Evolutionary conservation across 1,140 invertebrate genomes (phyloP).

Genomic region (Acromyrmex heyeri): DNA sequence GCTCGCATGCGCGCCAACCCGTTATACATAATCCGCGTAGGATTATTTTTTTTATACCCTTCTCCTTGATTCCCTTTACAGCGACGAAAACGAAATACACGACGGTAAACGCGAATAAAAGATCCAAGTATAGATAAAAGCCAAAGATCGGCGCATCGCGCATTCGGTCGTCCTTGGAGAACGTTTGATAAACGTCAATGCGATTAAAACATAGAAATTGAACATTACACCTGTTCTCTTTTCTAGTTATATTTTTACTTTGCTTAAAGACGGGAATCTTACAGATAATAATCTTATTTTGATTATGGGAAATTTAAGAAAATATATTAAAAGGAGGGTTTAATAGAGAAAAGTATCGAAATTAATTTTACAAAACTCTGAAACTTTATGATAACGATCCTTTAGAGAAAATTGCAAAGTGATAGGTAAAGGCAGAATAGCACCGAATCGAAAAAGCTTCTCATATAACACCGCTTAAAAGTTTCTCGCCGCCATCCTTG

Average conservation of each 20-base stretch:
- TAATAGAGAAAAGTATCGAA: not conserved
- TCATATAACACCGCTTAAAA: not conserved
- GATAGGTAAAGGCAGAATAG: not conserved
- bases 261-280: not conserved
- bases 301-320: not conserved
- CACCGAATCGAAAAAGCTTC: not conserved
- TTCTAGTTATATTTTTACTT: not conserved
- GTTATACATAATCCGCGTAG: conserved; percentile 58
- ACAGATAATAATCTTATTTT: not conserved
- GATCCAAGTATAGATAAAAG: not conserved
- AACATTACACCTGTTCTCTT: not conserved
- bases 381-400: not conserved
- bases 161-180: no score
- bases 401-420: not conserved
- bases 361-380: conserved; percentile 1
- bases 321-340: not conserved
- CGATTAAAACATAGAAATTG: not conserved
- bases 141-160: not conserved
- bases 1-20: conserved; percentile 57
- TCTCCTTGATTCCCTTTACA: not conserved
- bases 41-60: conserved; percentile 47
- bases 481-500: conserved; percentile 13
- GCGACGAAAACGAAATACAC: conserved; percentile 3
- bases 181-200: not conserved
- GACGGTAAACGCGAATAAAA: conserved; percentile 24